Conservation (phyloP, 2,888 invertebrate species). For the Xylophagus ater region DNA sequence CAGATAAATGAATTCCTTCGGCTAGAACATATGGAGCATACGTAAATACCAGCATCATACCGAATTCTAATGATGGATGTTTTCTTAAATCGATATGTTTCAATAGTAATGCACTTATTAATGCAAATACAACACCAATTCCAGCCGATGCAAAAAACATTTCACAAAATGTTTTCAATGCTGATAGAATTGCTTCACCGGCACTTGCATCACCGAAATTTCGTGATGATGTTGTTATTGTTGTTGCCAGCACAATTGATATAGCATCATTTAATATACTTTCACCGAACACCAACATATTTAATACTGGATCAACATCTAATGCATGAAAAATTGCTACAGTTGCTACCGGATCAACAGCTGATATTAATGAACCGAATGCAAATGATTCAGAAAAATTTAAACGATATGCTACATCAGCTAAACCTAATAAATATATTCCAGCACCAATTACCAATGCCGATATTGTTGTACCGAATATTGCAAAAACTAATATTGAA, state of each 20-base stretch:
- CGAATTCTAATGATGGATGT: slow-evolving; percentile 96
- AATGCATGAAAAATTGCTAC: slow-evolving; percentile 97
- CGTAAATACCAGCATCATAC: slow-evolving; percentile 96
- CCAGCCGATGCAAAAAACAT: slow-evolving; percentile 99
- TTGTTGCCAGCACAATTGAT: slow-evolving; percentile 92
- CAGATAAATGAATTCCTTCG: slow-evolving; percentile 90
- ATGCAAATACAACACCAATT: slow-evolving; percentile 89
- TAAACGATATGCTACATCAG: slow-evolving; percentile 80
- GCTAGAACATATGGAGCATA: slow-evolving; percentile 97
- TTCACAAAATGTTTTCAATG: slow-evolving; percentile 79
- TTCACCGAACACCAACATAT: slow-evolving; percentile 97
- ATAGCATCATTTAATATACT: slow-evolving; percentile 87
- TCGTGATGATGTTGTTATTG: slow-evolving; percentile 61
- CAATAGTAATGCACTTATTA: slow-evolving; percentile 81
- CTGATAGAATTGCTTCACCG: slow-evolving; percentile 75
- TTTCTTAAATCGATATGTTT: slow-evolving; percentile 94
- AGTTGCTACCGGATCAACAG: slow-evolving; percentile 98
- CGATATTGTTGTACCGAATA: slow-evolving; percentile 92
- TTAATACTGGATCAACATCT: slow-evolving; percentile 92
- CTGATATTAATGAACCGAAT: slow-evolving; percentile 95
- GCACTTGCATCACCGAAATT: slow-evolving; percentile 49
- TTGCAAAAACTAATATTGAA: slow-evolving; percentile 96
- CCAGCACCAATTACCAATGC: slow-evolving; percentile 95
- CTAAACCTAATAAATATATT: slow-evolving; percentile 86
- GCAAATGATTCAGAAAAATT: slow-evolving; percentile 97